A percentile compares a stretch with the other conserved stretches of the same genome.
phyloP scores from a whole-genome alignment of 1,140 invertebrate species.

The Plectrocnemia conspersa region DNA sequence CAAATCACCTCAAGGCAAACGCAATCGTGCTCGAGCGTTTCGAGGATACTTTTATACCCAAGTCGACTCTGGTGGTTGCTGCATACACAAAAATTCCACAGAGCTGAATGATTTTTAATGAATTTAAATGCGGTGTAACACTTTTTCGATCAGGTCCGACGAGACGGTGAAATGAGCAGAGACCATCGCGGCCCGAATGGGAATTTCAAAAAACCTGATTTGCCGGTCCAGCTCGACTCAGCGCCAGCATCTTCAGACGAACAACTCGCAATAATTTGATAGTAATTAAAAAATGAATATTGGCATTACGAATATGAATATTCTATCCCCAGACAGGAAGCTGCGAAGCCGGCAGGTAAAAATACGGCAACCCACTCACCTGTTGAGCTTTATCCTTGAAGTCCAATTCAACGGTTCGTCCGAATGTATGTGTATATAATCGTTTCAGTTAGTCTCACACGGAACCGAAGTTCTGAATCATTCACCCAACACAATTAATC shows the following conservation, averaged over 20 bases:
- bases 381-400: slow-evolving; percentile 14
- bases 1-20: no score
- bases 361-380: slow-evolving; percentile 24
- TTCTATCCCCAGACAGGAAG: background rate
- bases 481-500: background rate
- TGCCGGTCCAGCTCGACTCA: slow-evolving; percentile 25
- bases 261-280: no score
- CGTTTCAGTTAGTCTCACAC: no score
- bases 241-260: slow-evolving; percentile 14
- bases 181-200: slow-evolving; percentile 32
- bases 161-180: slow-evolving; percentile 29
- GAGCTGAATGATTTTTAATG: no score
- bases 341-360: slow-evolving; percentile 8
- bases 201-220: slow-evolving; percentile 30
- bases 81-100: no score
- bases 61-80: no score
- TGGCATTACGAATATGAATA: background rate
- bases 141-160: slow-evolving; percentile 7
- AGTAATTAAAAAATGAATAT: no score
- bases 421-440: background rate
- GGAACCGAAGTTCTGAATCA: background rate
- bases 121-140: slow-evolving; percentile 13
- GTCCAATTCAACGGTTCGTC: slow-evolving; percentile 3
- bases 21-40: no score
- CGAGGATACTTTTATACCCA: no score